Conservation (phyloP, 2,888 invertebrate species). For the Sesia apiformis region DNA sequence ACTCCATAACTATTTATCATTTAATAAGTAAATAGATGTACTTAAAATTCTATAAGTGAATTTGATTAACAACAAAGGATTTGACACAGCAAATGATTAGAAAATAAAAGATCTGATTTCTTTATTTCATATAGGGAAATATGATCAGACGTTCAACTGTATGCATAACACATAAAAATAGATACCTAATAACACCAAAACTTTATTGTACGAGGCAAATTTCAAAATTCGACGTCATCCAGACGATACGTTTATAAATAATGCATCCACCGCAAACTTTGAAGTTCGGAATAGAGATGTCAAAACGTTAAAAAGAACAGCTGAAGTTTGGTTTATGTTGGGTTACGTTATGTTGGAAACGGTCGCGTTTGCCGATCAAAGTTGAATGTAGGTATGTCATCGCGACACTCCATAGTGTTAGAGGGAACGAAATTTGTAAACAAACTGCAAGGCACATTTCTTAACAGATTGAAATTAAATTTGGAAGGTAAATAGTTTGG, state of each 20-base stretch:
- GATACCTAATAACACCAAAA: neutral
- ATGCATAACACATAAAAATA: too few relatives aligned
- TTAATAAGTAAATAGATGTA: too few relatives aligned
- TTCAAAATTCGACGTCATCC: neutral
- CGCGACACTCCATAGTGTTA: neutral
- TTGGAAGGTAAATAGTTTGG: too few relatives aligned
- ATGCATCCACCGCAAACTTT: conserved; percentile 31
- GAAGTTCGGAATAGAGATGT: conserved; percentile 45
- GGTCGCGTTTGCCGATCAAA: conserved; percentile 35
- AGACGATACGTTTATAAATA: conserved; percentile 20
- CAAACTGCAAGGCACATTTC: conserved; percentile 1
- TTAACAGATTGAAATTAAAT: too few relatives aligned
- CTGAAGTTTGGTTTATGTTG: conserved; percentile 36
- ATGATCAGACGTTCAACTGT: too few relatives aligned
- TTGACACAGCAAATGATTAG: too few relatives aligned
- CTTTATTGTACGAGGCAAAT: conserved; percentile 4
- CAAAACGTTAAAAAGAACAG: conserved; percentile 40
- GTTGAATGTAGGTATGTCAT: conserved; percentile 15
- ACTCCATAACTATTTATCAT: too few relatives aligned
- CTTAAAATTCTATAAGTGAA: too few relatives aligned
- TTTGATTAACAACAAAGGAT: too few relatives aligned
- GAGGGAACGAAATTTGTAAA: neutral
- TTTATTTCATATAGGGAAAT: too few relatives aligned
- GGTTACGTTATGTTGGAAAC: conserved; percentile 7
- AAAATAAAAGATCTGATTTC: too few relatives aligned